A percentile compares a stretch with the other conserved stretches of the same genome.
Evolutionary conservation across 2,797 vertebrate species (phyloP).

Genomic region (Margarornis squamiger): DNA sequence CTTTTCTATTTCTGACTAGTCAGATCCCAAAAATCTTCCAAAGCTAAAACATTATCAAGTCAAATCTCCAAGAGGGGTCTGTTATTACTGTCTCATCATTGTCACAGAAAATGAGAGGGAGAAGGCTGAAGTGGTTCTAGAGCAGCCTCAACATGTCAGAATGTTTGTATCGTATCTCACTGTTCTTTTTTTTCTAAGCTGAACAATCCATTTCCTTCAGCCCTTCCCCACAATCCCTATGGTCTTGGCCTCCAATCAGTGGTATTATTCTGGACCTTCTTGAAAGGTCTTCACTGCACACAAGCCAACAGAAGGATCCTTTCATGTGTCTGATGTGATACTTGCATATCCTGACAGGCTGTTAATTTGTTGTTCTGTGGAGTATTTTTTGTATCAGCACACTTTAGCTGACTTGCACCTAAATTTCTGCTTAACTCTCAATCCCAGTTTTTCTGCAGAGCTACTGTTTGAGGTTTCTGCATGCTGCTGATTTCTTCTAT

Average conservation of each 20-base stretch:
- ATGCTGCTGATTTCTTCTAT: neutral
- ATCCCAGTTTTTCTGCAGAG: neutral
- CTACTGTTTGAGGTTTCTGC: neutral
- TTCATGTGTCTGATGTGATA: neutral
- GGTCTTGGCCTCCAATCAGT: neutral
- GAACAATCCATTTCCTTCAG: neutral
- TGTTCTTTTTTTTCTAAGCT: neutral
- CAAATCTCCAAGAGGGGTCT: neutral
- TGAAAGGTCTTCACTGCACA: neutral
- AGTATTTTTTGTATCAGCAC: neutral
- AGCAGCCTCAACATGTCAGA: neutral
- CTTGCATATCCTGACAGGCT: neutral
- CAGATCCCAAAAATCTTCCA: neutral
- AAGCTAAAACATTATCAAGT: neutral
- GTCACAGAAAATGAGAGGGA: constrained; percentile 25
- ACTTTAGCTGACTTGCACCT: neutral
- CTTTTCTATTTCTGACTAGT: constrained; percentile 27
- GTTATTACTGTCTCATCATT: neutral
- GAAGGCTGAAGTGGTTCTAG: neutral
- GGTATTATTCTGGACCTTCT: neutral
- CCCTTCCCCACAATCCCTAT: neutral
- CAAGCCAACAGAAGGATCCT: neutral
- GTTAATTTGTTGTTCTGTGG: neutral
- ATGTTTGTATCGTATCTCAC: neutral
- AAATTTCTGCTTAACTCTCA: neutral